Percentiles rank a stretch among this genome's conserved stretches.
Evolutionary conservation across 1,140 invertebrate genomes (phyloP).

Genomic region (Macrotrachela quadricornifera): DNA sequence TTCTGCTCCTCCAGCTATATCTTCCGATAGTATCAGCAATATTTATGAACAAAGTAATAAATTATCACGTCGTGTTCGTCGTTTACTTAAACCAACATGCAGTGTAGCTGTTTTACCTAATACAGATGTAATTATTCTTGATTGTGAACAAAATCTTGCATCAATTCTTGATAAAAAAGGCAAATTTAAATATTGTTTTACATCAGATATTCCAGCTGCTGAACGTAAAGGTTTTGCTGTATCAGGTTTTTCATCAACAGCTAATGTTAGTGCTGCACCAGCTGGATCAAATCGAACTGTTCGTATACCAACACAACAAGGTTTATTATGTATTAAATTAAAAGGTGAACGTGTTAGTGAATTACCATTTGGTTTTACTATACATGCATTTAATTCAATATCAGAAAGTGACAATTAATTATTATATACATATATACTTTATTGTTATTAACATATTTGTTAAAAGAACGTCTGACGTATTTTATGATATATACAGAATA

Average conservation of each 20-base stretch:
- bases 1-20: background rate
- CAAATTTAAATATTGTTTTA: slow-evolving; percentile 4
- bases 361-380: no score
- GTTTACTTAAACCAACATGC: slow-evolving; percentile 4
- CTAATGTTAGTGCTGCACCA: background rate
- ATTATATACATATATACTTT: no score
- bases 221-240: background rate
- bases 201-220: no score
- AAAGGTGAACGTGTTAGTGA: background rate
- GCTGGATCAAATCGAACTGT: background rate
- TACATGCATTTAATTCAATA: no score
- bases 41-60: slow-evolving; percentile 2
- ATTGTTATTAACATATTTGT: no score
- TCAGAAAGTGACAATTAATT: no score
- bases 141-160: slow-evolving; percentile 2
- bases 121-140: slow-evolving; percentile 7
- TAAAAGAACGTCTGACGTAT: no score
- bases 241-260: background rate
- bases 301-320: slow-evolving; percentile 4
- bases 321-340: slow-evolving; percentile 4
- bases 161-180: slow-evolving; percentile 7
- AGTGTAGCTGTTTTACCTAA: slow-evolving; percentile 7
- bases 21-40: slow-evolving; percentile 1
- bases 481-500: no score
- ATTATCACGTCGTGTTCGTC: background rate